Evolutionary conservation across 2,113 vertebrate species (phyloP), one percentile per base, ranked within the genome.

Genomic region (Megaleporinus macrocephalus): DNA sequence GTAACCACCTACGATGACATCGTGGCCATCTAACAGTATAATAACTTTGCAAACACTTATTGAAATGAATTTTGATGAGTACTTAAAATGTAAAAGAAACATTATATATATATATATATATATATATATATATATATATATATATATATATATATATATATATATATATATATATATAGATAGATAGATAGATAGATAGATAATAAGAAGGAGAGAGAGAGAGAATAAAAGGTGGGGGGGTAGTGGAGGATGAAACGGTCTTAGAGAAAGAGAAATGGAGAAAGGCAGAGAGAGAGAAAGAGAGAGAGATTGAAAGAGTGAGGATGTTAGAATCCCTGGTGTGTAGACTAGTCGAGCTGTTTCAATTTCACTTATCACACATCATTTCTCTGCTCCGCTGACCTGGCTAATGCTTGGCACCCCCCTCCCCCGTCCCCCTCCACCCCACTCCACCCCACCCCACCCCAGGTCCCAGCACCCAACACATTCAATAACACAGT

Each of bases 381-480:
- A 84, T 85, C 77, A 81, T 80, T 85, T 79, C 85, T 78, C 33
- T 73, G 78, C 83, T 86, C 76, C 85, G 84, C 51, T 78, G 85
- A 76, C 57, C 71, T 73, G 30, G 44, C 73, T 79, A 76, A 87
- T 85, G 79, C 36, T 22, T 22, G 11, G 66, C 74, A 59, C 36
- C 41, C 55, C 33, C 77, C 20, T 7, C 36, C 3, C 36, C 36
- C 36, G n/a, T n/a, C n/a, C n/a, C n/a, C n/a, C n/a, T n/a, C n/a
- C n/a, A n/a, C n/a, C n/a, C n/a, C n/a, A n/a, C n/a, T n/a, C n/a
- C n/a, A n/a, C n/a, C n/a, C n/a, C n/a, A n/a, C n/a, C n/a, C n/a
- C 36, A 36, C 53, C 33, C 77, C 14, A 29, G 74, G 55, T 83
- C 81, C 73, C 36, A 70, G 16, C 16, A 36, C 68, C 66, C 81